Conservation (phyloP, 2,888 invertebrate species). For the Drosophila aldrichi region DNA sequence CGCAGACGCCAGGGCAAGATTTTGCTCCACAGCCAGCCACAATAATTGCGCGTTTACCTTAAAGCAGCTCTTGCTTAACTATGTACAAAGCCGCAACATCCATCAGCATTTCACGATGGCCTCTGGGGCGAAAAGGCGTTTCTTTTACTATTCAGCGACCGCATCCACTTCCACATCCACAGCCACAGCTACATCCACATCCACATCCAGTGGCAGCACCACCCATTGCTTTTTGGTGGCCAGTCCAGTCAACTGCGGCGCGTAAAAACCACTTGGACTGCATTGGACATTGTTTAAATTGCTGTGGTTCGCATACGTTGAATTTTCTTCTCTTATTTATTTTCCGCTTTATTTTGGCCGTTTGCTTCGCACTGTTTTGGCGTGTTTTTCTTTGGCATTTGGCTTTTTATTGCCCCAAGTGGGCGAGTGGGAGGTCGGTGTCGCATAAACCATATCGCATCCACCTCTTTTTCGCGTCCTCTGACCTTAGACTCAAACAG, state of each 20-base stretch:
- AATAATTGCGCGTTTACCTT: conserved; percentile 34
- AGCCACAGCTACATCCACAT: conserved; percentile 70
- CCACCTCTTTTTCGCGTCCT: conserved; percentile 21
- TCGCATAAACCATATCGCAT: conserved; percentile 60
- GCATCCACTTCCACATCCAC: conserved; percentile 4
- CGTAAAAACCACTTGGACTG: conserved; percentile 71
- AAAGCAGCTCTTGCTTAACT: conserved; percentile 45
- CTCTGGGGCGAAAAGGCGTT: conserved; percentile 52
- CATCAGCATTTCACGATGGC: conserved; percentile 69
- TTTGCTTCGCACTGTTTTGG: conserved; percentile 19
- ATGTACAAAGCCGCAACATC: conserved; percentile 61
- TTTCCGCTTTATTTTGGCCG: conserved; percentile 63
- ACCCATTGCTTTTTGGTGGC: conserved; percentile 34
- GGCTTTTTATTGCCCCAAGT: conserved; percentile 51
- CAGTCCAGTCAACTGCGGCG: conserved; percentile 61
- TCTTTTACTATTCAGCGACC: conserved; percentile 54
- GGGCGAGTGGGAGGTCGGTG: conserved; percentile 12
- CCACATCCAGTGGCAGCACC: conserved; percentile 13
- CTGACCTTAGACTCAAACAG: conserved; percentile 3
- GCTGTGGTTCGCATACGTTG: conserved; percentile 74
- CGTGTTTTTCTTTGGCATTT: conserved; percentile 19
- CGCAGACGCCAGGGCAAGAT: neutral
- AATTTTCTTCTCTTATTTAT: conserved; percentile 72
- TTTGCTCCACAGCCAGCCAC: conserved; percentile 8
- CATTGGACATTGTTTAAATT: conserved; percentile 79